Conservation (phyloP, 2,888 invertebrate species). For the Xestia c-nigrum region DNA sequence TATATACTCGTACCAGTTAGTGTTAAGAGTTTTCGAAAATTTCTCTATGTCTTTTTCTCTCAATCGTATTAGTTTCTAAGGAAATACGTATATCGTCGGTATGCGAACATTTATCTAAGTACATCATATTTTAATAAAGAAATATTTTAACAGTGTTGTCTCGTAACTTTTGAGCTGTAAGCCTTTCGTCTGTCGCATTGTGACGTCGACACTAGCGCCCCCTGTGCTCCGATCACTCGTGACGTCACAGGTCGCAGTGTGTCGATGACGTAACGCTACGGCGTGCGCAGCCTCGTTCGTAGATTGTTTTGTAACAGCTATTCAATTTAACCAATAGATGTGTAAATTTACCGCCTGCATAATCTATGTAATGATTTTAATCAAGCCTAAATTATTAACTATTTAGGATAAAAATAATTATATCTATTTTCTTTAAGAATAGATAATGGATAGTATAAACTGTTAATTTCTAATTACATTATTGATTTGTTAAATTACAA, state of each 20-base stretch:
- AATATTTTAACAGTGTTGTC: conserved; percentile 79
- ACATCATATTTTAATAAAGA: conserved; percentile 77
- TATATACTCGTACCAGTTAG: conserved; percentile 83
- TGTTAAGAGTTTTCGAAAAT: conserved; percentile 86
- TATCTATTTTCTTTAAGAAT: conserved; percentile 86
- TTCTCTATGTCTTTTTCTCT: conserved; percentile 89
- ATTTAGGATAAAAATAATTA: conserved; percentile 77
- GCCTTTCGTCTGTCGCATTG: conserved; percentile 19
- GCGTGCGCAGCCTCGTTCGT: conserved; percentile 68
- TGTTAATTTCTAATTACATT: conserved; percentile 89
- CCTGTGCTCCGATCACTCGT: conserved; percentile 38
- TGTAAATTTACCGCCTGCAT: conserved; percentile 84
- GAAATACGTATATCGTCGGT: conserved; percentile 63
- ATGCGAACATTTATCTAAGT: conserved; percentile 63
- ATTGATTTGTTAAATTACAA: conserved; percentile 87
- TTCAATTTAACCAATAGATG: conserved; percentile 77
- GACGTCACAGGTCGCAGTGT: conserved; percentile 28
- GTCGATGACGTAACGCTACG: conserved; percentile 42
- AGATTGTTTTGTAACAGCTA: conserved; percentile 80
- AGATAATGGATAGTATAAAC: conserved; percentile 82
- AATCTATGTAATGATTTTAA: conserved; percentile 80
- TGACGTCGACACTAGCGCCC: conserved; percentile 53
- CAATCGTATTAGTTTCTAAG: conserved; percentile 86
- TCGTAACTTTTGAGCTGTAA: conserved; percentile 61
- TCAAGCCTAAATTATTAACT: conserved; percentile 83